Base-by-base conservation (phyloP, 2,797 vertebrate genomes). In the Nothura maculosa region DNA sequence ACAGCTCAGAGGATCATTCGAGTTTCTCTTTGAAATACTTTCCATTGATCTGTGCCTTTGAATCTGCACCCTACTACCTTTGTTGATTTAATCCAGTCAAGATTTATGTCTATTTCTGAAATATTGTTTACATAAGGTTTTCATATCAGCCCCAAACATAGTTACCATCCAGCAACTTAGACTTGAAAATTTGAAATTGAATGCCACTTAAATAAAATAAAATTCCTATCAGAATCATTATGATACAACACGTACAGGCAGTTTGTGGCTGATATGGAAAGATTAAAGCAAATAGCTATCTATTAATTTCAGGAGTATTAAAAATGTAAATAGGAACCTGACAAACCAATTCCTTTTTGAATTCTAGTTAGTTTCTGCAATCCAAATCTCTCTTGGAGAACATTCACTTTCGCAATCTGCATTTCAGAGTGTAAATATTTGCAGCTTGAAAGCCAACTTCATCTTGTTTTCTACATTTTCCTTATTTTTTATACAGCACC, bases 291-390 rank as follows among this genome's bases (percentile, higher is more conserved):
- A 97, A 96, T 88, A 95, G 91, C 75, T 97, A 94, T 97, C 93
- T 96, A 97, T 96, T 97, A 96, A 97, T 96, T 97, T 90, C 95
- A 97, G 95, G 74, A 95, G 85, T 96, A 95, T 97, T 93, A 94
- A 91, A 96, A 97, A 97, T 96, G 95, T 96, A 97, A 97, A 97
- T 97, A 93, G 87, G 91, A 97, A 94, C 66, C 47, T 85, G 85
- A 85, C 32, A 85, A 40, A 74, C 82, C 77, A 88, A 60, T 92
- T 91, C 48, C 32, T 92, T 82, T 95, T 90, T 81, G 77, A 90
- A 87, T 89, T 47, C 52, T 54, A 81, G 67, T 61, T 83, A 38
- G 61, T 91, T 97, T 95, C 82, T 87, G 32, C 77, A 25, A 75
- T 74, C 67, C 69, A 91, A 18, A 38, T 88, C 61, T 93, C 79